Conservation (phyloP, 2,888 invertebrate species). For the Imbricaverruca yamaguchii region DNA sequence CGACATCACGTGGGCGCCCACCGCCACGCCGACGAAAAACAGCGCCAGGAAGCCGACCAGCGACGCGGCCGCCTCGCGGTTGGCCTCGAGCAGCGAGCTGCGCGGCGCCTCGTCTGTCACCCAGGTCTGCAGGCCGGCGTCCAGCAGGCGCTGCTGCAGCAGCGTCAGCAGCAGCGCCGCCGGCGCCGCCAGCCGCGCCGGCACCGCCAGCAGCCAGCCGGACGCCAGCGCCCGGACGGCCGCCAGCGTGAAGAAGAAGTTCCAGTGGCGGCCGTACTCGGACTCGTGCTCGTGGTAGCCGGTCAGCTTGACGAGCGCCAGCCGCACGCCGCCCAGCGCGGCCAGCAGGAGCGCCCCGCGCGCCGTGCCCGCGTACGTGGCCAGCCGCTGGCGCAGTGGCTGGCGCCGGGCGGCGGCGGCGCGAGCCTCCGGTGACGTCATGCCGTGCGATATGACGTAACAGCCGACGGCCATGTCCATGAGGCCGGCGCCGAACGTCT, state of each 20-base stretch:
- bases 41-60: conserved; percentile 77
- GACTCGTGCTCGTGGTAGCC: conserved; percentile 80
- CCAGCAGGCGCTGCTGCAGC: conserved; percentile 59
- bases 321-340: conserved; percentile 43
- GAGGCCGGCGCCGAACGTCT: conserved; percentile 70
- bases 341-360: conserved; percentile 57
- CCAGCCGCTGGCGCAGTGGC: conserved; percentile 87
- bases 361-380: conserved; percentile 79
- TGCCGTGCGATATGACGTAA: conserved; percentile 71
- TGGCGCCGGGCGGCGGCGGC: conserved; percentile 90
- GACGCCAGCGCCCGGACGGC: conserved; percentile 64
- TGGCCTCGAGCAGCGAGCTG: not conserved
- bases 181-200: conserved; percentile 49
- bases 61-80: conserved; percentile 44
- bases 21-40: conserved; percentile 60
- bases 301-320: conserved; percentile 46
- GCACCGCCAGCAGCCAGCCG: conserved; percentile 50
- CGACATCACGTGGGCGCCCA: conserved; percentile 36
- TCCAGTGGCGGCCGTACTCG: conserved; percentile 97
- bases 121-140: conserved; percentile 58
- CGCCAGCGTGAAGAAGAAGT: conserved; percentile 92
- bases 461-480: conserved; percentile 96
- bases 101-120: conserved; percentile 51
- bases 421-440: conserved; percentile 43
- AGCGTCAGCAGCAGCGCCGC: conserved; percentile 51